Conservation (phyloP, 1,140 invertebrate genomes). For the Xylocopa sonorina region DNA sequence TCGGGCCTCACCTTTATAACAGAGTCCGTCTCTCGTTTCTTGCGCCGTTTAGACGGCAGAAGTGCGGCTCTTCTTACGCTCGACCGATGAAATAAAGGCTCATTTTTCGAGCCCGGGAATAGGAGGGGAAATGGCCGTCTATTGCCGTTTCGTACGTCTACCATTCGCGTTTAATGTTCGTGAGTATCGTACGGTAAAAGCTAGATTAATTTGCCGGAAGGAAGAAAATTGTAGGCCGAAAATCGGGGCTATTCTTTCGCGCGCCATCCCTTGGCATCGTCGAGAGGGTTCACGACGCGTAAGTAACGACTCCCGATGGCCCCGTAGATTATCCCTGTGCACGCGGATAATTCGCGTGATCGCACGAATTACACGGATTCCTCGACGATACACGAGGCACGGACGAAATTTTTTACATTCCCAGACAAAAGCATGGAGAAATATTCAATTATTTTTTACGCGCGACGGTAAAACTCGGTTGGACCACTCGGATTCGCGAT, state of each 20-base stretch:
- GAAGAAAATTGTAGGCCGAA: conserved; percentile 33
- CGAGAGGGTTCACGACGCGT: conserved; percentile 12
- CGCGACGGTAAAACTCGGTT: too few relatives aligned
- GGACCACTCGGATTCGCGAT: too few relatives aligned
- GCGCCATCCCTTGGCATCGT: conserved; percentile 10
- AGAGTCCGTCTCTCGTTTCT: conserved; percentile 49
- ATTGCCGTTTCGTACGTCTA: conserved; percentile 60
- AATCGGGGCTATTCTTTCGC: conserved; percentile 33
- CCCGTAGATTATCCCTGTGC: conserved; percentile 22
- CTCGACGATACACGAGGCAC: too few relatives aligned
- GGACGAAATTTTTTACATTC: too few relatives aligned
- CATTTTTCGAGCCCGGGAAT: conserved; percentile 64
- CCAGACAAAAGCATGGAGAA: too few relatives aligned
- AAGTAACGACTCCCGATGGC: conserved; percentile 22
- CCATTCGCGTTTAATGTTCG: conserved; percentile 44
- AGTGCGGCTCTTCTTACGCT: conserved; percentile 54
- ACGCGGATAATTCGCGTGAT: conserved; percentile 17
- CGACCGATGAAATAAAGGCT: conserved; percentile 66
- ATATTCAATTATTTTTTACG: too few relatives aligned
- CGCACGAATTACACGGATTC: not conserved
- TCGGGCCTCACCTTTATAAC: conserved; percentile 17
- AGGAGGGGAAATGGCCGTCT: conserved; percentile 58
- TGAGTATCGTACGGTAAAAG: conserved; percentile 51
- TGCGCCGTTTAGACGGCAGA: conserved; percentile 58
- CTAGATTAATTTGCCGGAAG: conserved; percentile 60